Evolutionary conservation across 2,888 invertebrate genomes (phyloP).

Genomic region (Baccha elongata): DNA sequence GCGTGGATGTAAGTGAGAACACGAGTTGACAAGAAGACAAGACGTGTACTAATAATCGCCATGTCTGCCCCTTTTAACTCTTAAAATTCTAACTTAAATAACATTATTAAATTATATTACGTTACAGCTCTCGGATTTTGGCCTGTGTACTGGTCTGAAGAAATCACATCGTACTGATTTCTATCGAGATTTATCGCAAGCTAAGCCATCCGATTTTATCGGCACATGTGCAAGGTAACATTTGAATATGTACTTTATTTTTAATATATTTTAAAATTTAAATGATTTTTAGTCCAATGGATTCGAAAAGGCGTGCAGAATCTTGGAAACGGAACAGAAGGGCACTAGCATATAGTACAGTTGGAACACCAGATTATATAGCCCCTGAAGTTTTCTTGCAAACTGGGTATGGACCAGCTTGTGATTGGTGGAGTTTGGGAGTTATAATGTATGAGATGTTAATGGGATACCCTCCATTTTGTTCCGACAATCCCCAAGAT

Average conservation of each 20-base stretch:
- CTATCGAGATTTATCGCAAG: conserved; percentile 97
- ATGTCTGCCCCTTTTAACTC: no score
- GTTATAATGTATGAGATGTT: conserved; percentile 99
- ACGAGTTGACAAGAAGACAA: no score
- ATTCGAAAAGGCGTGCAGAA: conserved; percentile 98
- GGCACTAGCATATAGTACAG: conserved; percentile 96
- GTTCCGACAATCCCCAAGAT: conserved; percentile 91
- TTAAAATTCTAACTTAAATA: no score
- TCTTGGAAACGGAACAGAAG: conserved; percentile 99
- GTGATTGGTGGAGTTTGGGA: conserved; percentile 99
- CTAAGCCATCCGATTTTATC: conserved; percentile 97
- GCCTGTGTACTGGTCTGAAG: conserved; percentile 98
- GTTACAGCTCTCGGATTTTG: conserved; percentile 93
- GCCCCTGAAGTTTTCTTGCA: conserved; percentile 99
- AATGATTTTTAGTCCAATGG: conserved; percentile 88
- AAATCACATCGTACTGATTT: conserved; percentile 99
- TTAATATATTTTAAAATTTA: background rate
- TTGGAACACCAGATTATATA: conserved; percentile 99
- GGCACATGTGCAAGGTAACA: conserved; percentile 82
- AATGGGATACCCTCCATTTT: conserved; percentile 99
- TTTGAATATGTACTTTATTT: no score
- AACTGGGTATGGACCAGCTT: conserved; percentile 98
- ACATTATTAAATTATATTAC: no score
- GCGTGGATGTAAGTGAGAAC: no score
- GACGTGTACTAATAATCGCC: no score